Conservation (phyloP, 2,888 invertebrate species). For the Auanema freiburgensis region DNA sequence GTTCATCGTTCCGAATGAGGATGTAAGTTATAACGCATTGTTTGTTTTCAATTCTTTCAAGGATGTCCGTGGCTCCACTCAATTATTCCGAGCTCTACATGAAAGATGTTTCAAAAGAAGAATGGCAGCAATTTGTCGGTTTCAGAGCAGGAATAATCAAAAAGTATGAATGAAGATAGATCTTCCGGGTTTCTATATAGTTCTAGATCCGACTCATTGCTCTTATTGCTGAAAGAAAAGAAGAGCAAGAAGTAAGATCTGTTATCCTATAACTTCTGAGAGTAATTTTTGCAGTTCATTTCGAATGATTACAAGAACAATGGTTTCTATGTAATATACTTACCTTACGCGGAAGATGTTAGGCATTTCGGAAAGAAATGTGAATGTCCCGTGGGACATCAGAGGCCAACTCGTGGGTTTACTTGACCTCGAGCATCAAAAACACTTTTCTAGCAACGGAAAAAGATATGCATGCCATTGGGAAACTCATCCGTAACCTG, state of each 20-base stretch:
- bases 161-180: too few species aligned
- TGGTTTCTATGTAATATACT: conserved; percentile 13
- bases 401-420: background rate
- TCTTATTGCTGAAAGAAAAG: conserved; percentile 10
- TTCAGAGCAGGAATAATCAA: conserved; percentile 15
- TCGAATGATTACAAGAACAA: conserved; percentile 16
- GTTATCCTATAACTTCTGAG: background rate
- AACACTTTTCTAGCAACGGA: conserved; percentile 11
- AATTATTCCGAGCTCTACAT: conserved; percentile 9
- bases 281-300: background rate
- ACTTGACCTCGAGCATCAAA: too few species aligned
- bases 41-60: background rate
- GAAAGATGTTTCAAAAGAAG: conserved; percentile 10
- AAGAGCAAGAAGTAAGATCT: background rate
- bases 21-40: conserved; percentile 4
- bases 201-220: conserved; percentile 20
- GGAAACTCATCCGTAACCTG: conserved; percentile 7
- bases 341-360: conserved; percentile 18
- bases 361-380: conserved; percentile 10
- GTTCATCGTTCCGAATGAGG: conserved; percentile 18
- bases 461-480: background rate
- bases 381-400: background rate
- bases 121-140: conserved; percentile 19
- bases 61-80: conserved; percentile 17
- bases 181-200: background rate